Evolutionary conservation across 2,113 vertebrate genomes (phyloP).

Genomic region (Baryphthengus martii): DNA sequence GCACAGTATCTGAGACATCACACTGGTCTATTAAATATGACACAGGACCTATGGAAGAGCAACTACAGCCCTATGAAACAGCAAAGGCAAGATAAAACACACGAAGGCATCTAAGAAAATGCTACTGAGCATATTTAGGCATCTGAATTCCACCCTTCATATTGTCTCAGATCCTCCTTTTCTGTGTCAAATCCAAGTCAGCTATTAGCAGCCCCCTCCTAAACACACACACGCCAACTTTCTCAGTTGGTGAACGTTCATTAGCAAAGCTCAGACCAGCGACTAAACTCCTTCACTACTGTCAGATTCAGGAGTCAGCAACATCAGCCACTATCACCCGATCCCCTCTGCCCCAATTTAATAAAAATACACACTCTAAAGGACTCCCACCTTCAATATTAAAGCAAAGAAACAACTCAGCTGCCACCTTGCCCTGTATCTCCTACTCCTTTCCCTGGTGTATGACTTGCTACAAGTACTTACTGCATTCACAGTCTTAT

Average conservation of each 20-base stretch:
- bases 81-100: neutral
- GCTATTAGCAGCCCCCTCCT: neutral
- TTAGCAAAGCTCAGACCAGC: neutral
- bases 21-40: neutral
- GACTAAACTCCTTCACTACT: neutral
- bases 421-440: neutral
- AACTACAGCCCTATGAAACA: neutral
- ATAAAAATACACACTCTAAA: neutral
- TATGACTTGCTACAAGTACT: neutral
- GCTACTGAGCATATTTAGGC: neutral
- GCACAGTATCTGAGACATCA: neutral
- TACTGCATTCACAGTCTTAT: neutral
- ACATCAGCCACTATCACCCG: neutral
- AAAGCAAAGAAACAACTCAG: neutral
- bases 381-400: neutral
- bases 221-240: neutral
- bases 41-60: neutral
- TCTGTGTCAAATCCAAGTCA: neutral
- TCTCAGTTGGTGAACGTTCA: neutral
- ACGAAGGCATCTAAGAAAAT: neutral
- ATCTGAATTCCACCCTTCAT: neutral
- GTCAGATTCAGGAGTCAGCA: neutral
- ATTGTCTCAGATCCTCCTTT: neutral
- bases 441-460: neutral
- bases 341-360: neutral